These are phyloP conservation scores for Tetranychus piercei DNA, from an alignment of 2,888 invertebrate genomes.

Conservation along the genomic window DNA sequence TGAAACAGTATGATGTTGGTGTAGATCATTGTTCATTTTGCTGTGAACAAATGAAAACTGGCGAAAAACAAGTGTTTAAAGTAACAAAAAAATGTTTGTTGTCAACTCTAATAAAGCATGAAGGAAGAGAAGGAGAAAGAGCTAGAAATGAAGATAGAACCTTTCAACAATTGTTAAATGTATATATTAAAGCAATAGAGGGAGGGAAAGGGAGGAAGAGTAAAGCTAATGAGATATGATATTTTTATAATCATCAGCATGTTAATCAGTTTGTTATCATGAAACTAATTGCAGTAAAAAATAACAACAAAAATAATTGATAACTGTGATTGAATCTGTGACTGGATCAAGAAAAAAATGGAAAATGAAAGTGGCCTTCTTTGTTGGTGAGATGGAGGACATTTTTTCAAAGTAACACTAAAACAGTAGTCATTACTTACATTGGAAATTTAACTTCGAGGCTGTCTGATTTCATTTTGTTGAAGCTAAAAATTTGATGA, in stretches of 20 bases:
- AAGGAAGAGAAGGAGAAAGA: constrained; percentile 6
- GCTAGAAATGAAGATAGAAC: neutral
- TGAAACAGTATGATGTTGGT: no score
- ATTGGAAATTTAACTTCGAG: no score
- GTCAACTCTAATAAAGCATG: neutral
- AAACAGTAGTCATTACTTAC: no score
- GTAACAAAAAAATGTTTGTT: neutral
- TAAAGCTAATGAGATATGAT: neutral
- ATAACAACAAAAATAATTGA: neutral
- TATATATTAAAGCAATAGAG: neutral
- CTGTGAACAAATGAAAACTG: neutral
- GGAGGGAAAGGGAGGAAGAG: constrained; percentile 1
- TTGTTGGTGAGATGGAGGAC: no score
- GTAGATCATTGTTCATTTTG: neutral
- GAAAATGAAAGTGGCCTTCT: no score
- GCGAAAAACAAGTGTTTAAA: neutral
- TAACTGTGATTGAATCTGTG: neutral
- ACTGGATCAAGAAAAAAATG: no score
- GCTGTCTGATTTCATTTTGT: no score
- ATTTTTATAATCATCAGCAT: neutral
- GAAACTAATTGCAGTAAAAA: neutral
- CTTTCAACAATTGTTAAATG: no score
- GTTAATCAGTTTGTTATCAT: neutral
- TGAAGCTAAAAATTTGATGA: no score
- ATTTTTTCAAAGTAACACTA: no score